Conservation (phyloP, 2,113 vertebrate genomes). For the Sula dactylatra region DNA sequence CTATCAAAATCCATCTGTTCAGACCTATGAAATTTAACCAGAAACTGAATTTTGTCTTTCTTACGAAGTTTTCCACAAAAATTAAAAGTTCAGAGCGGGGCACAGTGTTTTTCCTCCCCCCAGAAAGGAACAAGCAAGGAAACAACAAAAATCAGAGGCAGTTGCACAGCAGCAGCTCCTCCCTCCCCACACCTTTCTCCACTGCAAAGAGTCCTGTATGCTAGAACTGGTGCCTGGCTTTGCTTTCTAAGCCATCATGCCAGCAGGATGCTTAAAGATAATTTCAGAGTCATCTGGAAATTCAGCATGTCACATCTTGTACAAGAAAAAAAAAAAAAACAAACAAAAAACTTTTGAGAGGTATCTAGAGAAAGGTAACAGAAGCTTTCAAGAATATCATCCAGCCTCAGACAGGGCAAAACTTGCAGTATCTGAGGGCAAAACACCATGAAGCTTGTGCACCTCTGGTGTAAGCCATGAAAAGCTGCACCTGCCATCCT, state of each 20-base stretch:
- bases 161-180: neutral
- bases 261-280: constrained; percentile 9
- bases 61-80: constrained; percentile 31
- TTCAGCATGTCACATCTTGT: neutral
- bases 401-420: neutral
- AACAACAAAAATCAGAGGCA: neutral
- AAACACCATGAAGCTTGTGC: neutral
- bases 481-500: neutral
- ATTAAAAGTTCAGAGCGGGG: constrained; percentile 8
- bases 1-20: constrained; percentile 74
- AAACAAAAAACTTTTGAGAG: neutral
- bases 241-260: neutral
- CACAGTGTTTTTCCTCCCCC: neutral
- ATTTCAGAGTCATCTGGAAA: constrained; percentile 8
- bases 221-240: constrained; percentile 13
- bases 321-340: constrained; percentile 17
- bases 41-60: constrained; percentile 60
- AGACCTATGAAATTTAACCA: constrained; percentile 45
- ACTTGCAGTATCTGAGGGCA: neutral
- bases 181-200: neutral
- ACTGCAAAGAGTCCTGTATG: neutral
- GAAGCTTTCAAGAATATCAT: neutral
- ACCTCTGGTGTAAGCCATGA: neutral
- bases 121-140: neutral
- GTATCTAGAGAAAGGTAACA: neutral